Evolutionary conservation across 2,113 vertebrate species (phyloP), one percentile per base, ranked within the genome.

Genomic region (Rousettus leschenaultii): DNA sequence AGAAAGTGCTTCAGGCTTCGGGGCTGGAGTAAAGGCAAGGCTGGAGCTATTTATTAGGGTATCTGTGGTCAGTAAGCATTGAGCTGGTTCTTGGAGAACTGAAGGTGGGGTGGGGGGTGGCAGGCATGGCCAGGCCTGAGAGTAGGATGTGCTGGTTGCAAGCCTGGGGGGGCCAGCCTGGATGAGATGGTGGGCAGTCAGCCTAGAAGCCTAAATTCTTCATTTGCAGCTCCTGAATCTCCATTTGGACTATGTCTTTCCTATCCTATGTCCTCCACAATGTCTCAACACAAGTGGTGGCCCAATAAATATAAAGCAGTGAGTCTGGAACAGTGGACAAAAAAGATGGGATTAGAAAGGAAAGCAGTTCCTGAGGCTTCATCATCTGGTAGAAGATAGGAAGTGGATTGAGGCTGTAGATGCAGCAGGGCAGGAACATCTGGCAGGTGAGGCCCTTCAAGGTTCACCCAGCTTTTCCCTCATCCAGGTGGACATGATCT

Each of bases 401-500:
- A 48, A 48, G 61, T 5, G 7, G 43, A 74, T 19, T 21, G 26
- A 79, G 9, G 75, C 16, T 30, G 19, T 5, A 55, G 75, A 75
- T 70, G 73, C 59, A 45, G 55, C 88, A 63, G 74, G 68, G 40
- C 15, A 63, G 55, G 48, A 59, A 45, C 35, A 78, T 12, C 16
- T 53, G 63, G 55, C 12, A 24, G 19, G 33, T 21, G 16, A 82
- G 40, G 16, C 43, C 24, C 61, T 65, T 87, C 8, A 14, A 40
- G 79, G 68, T 35, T 97, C 55, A 91, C 45, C n/a, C 70, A 48
- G 80, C 35, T 55, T 89, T 66, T 89, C 73, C 38, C 82, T 82
- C 61, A 82, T 91, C 86, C 97, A 99, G 99, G 99, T 99, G 68
- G 99, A 99, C 98, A 99, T 99, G 99, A 98, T 99, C 33, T 99